Conservation (phyloP, 2,797 vertebrate genomes). For the Acrossocheilus wenchowensis region DNA sequence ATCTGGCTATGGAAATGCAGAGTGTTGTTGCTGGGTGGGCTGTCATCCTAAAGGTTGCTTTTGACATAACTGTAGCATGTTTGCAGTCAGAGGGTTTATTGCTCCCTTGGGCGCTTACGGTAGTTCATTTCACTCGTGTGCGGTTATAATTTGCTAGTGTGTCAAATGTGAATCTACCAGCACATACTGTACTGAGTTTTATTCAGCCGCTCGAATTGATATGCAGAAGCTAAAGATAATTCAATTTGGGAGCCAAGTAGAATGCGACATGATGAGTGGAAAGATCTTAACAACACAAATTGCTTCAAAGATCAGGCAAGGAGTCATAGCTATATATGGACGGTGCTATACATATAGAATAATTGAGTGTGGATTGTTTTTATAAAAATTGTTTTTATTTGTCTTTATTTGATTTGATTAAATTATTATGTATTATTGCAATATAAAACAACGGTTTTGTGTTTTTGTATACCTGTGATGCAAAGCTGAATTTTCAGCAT, state of each 20-base stretch:
- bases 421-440: no score
- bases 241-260: not conserved
- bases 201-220: not conserved
- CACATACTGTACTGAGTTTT: not conserved
- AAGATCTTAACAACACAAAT: not conserved
- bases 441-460: no score
- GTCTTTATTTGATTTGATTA: no score
- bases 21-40: slow-evolving; percentile 63
- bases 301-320: not conserved
- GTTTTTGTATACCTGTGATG: no score
- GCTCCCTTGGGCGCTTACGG: slow-evolving; percentile 58
- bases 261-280: not conserved
- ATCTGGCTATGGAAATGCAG: slow-evolving; percentile 77
- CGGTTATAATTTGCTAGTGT: slow-evolving; percentile 66
- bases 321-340: not conserved
- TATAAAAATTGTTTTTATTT: no score
- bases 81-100: slow-evolving; percentile 52
- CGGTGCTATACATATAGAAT: not conserved
- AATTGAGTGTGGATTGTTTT: no score
- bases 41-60: slow-evolving; percentile 75
- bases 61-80: slow-evolving; percentile 69
- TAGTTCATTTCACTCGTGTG: slow-evolving; percentile 67
- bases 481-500: no score
- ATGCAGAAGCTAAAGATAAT: not conserved
- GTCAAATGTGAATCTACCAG: slow-evolving; percentile 63